Conservation (phyloP, 2,797 vertebrate species). For the Nyctalus aviator region DNA sequence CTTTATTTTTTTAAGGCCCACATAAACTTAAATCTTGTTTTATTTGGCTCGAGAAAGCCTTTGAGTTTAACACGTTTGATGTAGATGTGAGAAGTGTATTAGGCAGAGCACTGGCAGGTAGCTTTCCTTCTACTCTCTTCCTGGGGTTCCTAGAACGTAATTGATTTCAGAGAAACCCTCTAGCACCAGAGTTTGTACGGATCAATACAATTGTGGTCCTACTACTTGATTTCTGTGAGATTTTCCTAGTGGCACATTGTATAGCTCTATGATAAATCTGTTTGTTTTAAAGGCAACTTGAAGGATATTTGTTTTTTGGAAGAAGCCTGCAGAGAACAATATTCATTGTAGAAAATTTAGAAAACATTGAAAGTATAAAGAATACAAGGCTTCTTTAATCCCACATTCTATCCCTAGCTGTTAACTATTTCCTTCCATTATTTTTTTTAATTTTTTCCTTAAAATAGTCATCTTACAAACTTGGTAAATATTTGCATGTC, state of each 20-base stretch:
- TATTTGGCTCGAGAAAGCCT: too few relatives aligned
- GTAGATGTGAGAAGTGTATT: fast-evolving
- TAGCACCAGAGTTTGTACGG: background rate
- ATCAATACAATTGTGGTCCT: background rate
- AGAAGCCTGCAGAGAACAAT: background rate
- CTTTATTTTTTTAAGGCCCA: too few relatives aligned
- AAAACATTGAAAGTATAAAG: background rate
- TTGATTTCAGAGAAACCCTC: background rate
- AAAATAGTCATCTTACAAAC: conserved; percentile 28
- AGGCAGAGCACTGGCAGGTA: background rate
- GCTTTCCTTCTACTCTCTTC: background rate
- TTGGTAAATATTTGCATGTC: background rate
- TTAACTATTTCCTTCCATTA: conserved; percentile 42
- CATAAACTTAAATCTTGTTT: too few relatives aligned
- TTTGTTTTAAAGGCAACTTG: background rate
- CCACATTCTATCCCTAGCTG: background rate
- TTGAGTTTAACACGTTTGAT: too few relatives aligned
- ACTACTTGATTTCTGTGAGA: background rate
- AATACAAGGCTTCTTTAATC: background rate
- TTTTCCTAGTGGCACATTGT: background rate
- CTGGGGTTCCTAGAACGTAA: background rate
- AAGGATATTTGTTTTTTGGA: conserved; percentile 11
- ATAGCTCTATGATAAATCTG: conserved; percentile 4
- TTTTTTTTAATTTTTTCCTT: conserved; percentile 46
- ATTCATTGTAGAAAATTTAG: background rate